phyloP scores from a whole-genome alignment of 2,888 invertebrate genomes.

The Leucophenga montana region DNA sequence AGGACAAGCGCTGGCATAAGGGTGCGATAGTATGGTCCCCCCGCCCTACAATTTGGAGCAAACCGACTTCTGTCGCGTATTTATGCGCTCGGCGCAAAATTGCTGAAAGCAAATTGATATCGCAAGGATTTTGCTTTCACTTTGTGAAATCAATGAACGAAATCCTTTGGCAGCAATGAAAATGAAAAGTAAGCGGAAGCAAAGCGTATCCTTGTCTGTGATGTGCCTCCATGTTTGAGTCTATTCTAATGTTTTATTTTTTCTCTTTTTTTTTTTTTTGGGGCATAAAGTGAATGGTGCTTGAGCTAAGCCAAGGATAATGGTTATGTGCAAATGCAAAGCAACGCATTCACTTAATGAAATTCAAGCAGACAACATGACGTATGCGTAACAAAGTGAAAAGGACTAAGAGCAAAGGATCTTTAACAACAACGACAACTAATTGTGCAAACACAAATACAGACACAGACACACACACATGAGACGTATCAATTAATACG shows the following conservation, averaged over 20 bases:
- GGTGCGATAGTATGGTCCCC: no score
- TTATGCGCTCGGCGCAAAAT: constrained; percentile 52
- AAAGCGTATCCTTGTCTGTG: constrained; percentile 8
- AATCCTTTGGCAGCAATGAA: constrained; percentile 53
- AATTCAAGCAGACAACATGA: constrained; percentile 11
- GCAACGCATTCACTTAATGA: constrained; percentile 9
- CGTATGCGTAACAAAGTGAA: no score
- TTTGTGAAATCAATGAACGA: constrained; percentile 62
- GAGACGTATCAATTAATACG: constrained; percentile 20
- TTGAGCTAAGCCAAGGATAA: constrained; percentile 64
- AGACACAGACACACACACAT: no score
- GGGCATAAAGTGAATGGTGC: constrained; percentile 34
- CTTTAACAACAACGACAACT: no score
- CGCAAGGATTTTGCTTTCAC: constrained; percentile 67
- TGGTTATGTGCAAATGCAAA: constrained; percentile 54
- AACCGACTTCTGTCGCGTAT: constrained; percentile 44
- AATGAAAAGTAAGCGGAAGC: constrained; percentile 19
- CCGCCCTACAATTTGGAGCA: no score
- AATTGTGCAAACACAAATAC: neutral
- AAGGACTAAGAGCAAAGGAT: no score
- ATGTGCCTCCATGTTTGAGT: no score
- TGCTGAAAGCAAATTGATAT: constrained; percentile 69
- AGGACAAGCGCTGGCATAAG: no score
- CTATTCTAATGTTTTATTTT: no score
- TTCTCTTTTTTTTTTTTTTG: no score